Percentiles rank a stretch among this genome's conserved stretches.
These are phyloP conservation scores for Laupala kohalensis DNA, from an alignment of 1,140 invertebrate species.

Conservation along the genomic window DNA sequence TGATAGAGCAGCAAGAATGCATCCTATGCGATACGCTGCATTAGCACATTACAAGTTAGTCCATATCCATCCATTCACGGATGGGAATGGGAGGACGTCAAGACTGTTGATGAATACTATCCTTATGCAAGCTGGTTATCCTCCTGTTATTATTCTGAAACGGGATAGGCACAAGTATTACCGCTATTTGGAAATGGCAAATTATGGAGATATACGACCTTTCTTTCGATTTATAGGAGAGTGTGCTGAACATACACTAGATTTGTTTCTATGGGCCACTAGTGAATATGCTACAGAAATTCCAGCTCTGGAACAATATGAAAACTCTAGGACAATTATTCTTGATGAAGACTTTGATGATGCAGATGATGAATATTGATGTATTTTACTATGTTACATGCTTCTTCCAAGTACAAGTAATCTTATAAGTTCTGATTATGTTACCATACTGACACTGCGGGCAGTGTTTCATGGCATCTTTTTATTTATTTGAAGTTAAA, in stretches of 20 bases:
- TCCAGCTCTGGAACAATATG: conserved; percentile 28
- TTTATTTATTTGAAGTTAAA: background rate
- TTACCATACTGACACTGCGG: background rate
- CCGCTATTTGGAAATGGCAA: conserved; percentile 74
- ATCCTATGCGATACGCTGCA: conserved; percentile 68
- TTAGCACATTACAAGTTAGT: conserved; percentile 65
- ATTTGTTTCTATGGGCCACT: conserved; percentile 81
- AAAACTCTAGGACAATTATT: conserved; percentile 10
- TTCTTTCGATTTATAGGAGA: conserved; percentile 92
- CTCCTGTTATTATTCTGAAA: conserved; percentile 88
- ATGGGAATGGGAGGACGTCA: conserved; percentile 91
- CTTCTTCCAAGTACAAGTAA: background rate
- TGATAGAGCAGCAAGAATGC: conserved; percentile 64
- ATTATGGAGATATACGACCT: conserved; percentile 81
- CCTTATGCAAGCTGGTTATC: conserved; percentile 95
- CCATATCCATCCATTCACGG: conserved; percentile 83
- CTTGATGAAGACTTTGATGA: conserved; percentile 7
- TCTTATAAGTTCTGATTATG: background rate
- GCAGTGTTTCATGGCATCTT: background rate
- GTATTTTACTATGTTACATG: background rate
- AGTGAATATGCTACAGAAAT: conserved; percentile 34
- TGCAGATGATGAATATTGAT: background rate
- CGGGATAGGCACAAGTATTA: conserved; percentile 80
- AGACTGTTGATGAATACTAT: conserved; percentile 92
- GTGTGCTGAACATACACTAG: conserved; percentile 85